phyloP scores from a whole-genome alignment of 2,113 vertebrate genomes.

The Egretta garzetta region DNA sequence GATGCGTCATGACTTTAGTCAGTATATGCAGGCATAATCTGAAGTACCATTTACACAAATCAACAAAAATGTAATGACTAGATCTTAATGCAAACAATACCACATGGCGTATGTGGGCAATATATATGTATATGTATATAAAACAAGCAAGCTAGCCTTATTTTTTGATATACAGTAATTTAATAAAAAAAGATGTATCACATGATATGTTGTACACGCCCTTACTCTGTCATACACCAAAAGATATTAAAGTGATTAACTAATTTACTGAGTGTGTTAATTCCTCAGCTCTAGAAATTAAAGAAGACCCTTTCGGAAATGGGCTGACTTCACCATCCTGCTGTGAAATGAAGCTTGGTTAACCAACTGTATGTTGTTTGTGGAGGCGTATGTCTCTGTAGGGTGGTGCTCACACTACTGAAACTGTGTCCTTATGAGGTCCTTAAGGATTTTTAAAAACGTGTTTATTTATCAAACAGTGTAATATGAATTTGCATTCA shows the following conservation, averaged over 20 bases:
- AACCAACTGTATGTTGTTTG: rapidly evolving
- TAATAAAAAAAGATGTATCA: neutral
- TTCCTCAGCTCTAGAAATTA: neutral
- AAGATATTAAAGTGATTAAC: neutral
- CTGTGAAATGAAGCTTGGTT: neutral
- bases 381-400: neutral
- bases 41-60: neutral
- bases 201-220: neutral
- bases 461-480: rapidly evolving
- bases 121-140: no score
- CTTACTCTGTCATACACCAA: neutral
- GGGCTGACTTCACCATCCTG: neutral
- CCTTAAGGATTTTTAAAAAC: neutral
- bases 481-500: neutral
- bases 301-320: neutral
- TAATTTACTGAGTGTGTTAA: neutral
- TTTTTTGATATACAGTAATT: neutral
- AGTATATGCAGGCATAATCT: neutral
- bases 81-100: neutral
- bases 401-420: neutral
- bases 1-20: neutral
- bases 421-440: neutral
- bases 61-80: neutral
- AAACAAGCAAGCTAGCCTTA: neutral
- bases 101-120: neutral